These are phyloP conservation scores for Neostethus bicornis DNA, from an alignment of 2,797 vertebrate species.

Conservation along the genomic window DNA sequence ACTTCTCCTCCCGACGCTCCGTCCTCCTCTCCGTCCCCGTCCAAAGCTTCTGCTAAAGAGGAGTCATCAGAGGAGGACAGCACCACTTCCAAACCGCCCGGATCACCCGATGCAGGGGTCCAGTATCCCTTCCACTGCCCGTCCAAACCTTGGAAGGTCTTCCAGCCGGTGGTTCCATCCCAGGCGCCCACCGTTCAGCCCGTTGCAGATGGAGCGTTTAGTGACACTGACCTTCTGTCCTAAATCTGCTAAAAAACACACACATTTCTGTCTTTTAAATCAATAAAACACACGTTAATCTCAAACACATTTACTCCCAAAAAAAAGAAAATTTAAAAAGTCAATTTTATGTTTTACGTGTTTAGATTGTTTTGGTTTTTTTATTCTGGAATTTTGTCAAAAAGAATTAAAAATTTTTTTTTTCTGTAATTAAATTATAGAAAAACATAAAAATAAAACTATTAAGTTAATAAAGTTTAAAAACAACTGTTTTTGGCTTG, in stretches of 20 bases:
- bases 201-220: not conserved
- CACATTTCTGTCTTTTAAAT: conserved; percentile 13
- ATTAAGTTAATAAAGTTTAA: no score
- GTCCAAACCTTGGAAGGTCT: conserved; percentile 79
- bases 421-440: no score
- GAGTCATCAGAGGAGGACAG: conserved; percentile 81
- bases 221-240: conserved; percentile 55
- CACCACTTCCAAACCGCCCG: conserved; percentile 6
- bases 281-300: no score
- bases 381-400: not conserved
- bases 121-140: conserved; percentile 73
- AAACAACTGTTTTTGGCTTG: no score
- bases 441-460: no score
- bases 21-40: rapidly evolving
- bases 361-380: not conserved
- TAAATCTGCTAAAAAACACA: conserved; percentile 16
- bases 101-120: not conserved
- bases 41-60: conserved; percentile 12
- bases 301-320: no score
- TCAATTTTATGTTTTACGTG: no score
- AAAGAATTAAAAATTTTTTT: no score
- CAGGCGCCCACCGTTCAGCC: not conserved
- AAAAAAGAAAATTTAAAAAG: no score
- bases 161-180: conserved; percentile 8
- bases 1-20: rapidly evolving